A percentile compares a stretch with the other conserved stretches of the same genome.
phyloP scores from a whole-genome alignment of 2,888 invertebrate species.

The Hyppa rectilinea region DNA sequence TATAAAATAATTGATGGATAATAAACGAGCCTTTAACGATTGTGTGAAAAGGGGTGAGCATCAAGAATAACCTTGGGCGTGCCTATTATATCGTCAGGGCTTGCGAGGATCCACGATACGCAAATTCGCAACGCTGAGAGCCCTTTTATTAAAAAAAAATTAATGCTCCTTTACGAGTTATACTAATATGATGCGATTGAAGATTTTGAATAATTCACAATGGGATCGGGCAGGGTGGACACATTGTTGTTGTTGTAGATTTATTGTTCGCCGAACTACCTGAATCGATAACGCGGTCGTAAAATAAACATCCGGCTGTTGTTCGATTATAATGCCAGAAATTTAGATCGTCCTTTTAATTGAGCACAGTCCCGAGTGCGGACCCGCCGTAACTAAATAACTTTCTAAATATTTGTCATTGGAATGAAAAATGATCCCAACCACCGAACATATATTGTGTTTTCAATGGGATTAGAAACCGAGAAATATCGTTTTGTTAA shows the following conservation, averaged over 20 bases:
- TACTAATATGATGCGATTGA: constrained; percentile 79
- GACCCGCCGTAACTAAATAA: constrained; percentile 81
- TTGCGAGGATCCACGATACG: constrained; percentile 68
- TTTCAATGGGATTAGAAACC: constrained; percentile 88
- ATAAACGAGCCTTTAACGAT: constrained; percentile 87
- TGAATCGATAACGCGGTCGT: constrained; percentile 85
- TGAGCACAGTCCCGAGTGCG: constrained; percentile 80
- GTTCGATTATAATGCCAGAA: constrained; percentile 80
- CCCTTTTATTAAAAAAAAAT: constrained; percentile 72
- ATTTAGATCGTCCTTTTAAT: constrained; percentile 83
- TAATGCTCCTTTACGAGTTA: constrained; percentile 68
- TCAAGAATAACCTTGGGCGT: constrained; percentile 80
- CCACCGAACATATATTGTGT: constrained; percentile 82
- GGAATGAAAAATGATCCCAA: constrained; percentile 87
- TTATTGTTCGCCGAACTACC: constrained; percentile 87
- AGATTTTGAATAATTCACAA: constrained; percentile 79
- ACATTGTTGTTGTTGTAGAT: constrained; percentile 85
- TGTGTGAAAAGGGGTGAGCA: constrained; percentile 80
- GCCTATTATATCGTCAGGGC: constrained; percentile 78
- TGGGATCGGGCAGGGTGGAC: constrained; percentile 71
- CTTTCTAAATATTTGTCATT: constrained; percentile 90
- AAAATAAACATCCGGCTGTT: constrained; percentile 86
- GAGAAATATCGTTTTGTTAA: constrained; percentile 81
- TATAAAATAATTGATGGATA: constrained; percentile 79
- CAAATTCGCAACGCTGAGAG: constrained; percentile 81